Evolutionary conservation across 2,888 invertebrate genomes (phyloP), one percentile per base, ranked within the genome.

Genomic region (Ophioninae sp.): DNA sequence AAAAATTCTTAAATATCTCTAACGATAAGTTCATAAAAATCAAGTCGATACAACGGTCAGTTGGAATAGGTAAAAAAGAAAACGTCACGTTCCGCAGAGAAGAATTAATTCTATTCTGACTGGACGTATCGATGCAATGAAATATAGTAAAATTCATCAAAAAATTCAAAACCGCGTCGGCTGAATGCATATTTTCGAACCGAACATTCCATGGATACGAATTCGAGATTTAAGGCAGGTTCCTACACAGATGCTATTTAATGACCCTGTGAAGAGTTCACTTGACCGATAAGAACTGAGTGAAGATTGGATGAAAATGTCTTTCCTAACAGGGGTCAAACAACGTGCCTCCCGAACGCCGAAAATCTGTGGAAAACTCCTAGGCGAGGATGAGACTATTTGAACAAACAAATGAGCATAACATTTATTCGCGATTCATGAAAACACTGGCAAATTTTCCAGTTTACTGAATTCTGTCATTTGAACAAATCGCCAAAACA

Each of bases 71-170:
- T 6, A 13, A 50, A 50, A 50, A 50, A 50, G 17, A 50, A 50
- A 44, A 50, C 17, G 13, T 17, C 50, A 50, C 6, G 13, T 50
- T 50, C 3, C 6, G 50, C 0, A 2, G 3, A 10, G 17, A 50
- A 50, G 17, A 50, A 50, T 10, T 6, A 50, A 17, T 50, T 50
- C 6, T 50, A 50, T 50, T 6, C 5, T 2, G 17, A 50, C 17
- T 10, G 50, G 50, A 2, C 17, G 50, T 50, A 0, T 50, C 17
- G 50, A 50, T 50, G 50, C 17, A 50, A 6, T 50, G 6, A 50
- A 50, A 17, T 50, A 17, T 17, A 50, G 50, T 17, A 50, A 50
- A 59, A 59, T 76, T 68, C 41, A 67, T 76, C 20, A 6, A 20
- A 20, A 21, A 17, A 37, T 17, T 20, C 21, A 6, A 59, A 20